A percentile compares a stretch with the other conserved stretches of the same genome.
Evolutionary conservation across 2,888 invertebrate species (phyloP).

Genomic region (Tridacna crocea): DNA sequence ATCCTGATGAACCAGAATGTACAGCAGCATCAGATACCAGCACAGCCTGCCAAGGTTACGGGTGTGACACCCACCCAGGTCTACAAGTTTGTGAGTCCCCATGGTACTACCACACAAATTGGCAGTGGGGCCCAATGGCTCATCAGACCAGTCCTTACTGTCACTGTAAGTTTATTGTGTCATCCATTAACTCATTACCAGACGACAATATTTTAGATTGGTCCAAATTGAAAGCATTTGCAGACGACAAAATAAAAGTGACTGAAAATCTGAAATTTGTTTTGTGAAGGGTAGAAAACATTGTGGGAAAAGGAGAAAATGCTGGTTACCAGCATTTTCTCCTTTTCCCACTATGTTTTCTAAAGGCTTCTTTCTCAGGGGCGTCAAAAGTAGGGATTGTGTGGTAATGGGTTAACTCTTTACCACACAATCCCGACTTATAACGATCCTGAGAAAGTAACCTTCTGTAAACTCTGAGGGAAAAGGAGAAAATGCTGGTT

Average conservation of each 20-base stretch:
- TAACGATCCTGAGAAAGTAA: neutral
- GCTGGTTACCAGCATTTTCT: too few relatives aligned
- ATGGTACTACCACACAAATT: constrained; percentile 28
- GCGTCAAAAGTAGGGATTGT: too few relatives aligned
- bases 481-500: neutral
- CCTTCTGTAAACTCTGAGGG: neutral
- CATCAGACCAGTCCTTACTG: constrained; percentile 63
- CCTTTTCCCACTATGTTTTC: too few relatives aligned
- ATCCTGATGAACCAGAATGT: constrained; percentile 2
- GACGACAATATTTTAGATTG: too few relatives aligned
- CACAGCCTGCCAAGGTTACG: neutral
- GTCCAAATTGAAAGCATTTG: too few relatives aligned
- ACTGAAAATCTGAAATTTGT: too few relatives aligned
- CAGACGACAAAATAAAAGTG: too few relatives aligned
- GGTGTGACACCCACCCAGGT: constrained; percentile 64
- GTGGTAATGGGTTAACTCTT: neutral
- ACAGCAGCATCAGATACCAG: constrained; percentile 2
- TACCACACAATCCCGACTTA: constrained; percentile 6
- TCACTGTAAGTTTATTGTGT: constrained; percentile 55
- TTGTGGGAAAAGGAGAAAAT: too few relatives aligned
- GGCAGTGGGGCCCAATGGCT: constrained; percentile 57
- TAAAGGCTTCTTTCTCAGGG: too few relatives aligned
- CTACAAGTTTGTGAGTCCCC: constrained; percentile 63
- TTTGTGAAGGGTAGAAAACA: too few relatives aligned
- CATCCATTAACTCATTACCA: neutral